Conservation (phyloP, 2,888 invertebrate species). For the Agrenia bidenticulata region DNA sequence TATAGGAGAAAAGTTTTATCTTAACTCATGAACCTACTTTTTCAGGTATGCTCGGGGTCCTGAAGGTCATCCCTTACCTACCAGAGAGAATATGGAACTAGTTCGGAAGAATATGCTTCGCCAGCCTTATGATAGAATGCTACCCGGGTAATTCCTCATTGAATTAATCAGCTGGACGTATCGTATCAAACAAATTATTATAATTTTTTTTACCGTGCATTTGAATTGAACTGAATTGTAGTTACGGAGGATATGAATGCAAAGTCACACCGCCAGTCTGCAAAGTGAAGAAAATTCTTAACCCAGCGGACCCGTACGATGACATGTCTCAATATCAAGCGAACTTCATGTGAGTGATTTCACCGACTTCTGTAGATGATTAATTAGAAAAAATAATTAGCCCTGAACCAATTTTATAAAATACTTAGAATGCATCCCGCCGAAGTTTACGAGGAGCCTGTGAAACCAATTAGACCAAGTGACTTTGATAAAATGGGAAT, state of each 20-base stretch:
- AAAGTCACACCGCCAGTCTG: conserved; percentile 47
- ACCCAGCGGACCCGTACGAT: conserved; percentile 43
- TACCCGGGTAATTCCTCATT: conserved; percentile 40
- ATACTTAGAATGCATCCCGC: conserved; percentile 37
- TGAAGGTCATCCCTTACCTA: conserved; percentile 30
- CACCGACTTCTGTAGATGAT: not conserved
- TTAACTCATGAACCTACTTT: too few relatives aligned
- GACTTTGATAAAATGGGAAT: conserved; percentile 41
- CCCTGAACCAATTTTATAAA: too few relatives aligned
- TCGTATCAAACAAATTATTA: conserved; percentile 6
- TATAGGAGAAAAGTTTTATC: not conserved
- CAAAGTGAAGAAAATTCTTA: conserved; percentile 46
- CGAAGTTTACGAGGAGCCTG: conserved; percentile 41
- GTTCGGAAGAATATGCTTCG: conserved; percentile 45
- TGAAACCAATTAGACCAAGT: conserved; percentile 34
- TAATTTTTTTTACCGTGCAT: not conserved
- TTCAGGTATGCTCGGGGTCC: conserved; percentile 44
- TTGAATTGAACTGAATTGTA: conserved; percentile 8
- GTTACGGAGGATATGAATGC: conserved; percentile 40
- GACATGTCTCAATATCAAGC: conserved; percentile 41
- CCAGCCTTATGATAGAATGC: conserved; percentile 46
- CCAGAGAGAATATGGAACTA: conserved; percentile 43
- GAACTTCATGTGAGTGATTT: conserved; percentile 40
- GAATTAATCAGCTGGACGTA: not conserved
- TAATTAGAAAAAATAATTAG: too few relatives aligned